Evolutionary conservation across 2,113 vertebrate species (phyloP).

Genomic region (Cyanoderma ruficeps): DNA sequence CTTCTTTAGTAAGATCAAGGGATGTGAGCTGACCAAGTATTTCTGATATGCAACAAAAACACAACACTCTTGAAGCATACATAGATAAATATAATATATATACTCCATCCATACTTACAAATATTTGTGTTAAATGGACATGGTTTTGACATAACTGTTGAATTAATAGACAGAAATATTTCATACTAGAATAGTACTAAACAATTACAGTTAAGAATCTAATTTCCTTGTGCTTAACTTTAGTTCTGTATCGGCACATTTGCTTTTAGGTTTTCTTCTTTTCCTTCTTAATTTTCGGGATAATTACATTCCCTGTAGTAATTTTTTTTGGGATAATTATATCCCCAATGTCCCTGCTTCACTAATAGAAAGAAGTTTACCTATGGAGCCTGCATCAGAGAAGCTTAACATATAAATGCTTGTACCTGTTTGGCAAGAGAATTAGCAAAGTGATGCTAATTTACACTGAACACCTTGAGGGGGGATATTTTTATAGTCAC

Average conservation of each 20-base stretch:
- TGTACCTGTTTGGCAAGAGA: not conserved
- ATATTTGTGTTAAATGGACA: not conserved
- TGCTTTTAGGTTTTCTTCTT: not conserved
- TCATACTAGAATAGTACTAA: not conserved
- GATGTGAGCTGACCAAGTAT: not conserved
- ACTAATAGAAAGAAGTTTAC: not conserved
- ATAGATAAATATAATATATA: not conserved
- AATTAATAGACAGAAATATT: not conserved
- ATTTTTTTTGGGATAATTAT: not conserved
- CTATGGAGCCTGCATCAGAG: not conserved
- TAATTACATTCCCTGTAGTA: not conserved
- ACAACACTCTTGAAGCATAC: not conserved
- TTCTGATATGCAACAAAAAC: not conserved
- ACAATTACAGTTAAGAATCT: not conserved
- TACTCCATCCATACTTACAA: not conserved
- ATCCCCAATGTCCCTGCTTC: not conserved
- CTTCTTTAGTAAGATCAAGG: not conserved
- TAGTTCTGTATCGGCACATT: not conserved
- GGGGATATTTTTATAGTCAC: conserved; percentile 11
- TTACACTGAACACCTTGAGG: not conserved
- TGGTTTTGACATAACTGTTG: not conserved
- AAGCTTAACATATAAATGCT: not conserved
- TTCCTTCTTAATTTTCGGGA: not conserved
- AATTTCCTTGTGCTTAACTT: not conserved
- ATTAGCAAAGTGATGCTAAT: conserved; percentile 2